Evolutionary conservation across 2,797 vertebrate genomes (phyloP), one percentile per base, ranked within the genome.

Genomic region (Adelosebastes latens): DNA sequence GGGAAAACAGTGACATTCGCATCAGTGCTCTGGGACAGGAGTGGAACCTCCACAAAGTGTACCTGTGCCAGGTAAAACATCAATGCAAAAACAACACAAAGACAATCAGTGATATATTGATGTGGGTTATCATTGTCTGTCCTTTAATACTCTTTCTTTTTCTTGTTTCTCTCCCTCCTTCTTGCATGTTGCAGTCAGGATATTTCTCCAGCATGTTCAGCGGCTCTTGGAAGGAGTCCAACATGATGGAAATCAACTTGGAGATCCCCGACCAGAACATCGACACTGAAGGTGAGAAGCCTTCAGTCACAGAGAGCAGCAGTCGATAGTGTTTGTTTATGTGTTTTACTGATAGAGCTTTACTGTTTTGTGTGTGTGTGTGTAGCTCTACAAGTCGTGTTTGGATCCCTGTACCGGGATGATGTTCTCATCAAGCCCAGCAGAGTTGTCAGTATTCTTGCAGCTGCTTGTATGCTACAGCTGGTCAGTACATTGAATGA

Each of bases 161-260:
- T 39, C 9, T 13, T 6, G 4, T 9, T n/a, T 52, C 25, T 39
- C 20, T 82, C 8, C 8, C 2, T 25, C 29, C 36, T 18, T 16
- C 14, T 64, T 72, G 42, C 32, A 20, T 85, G 46, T 9, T 92
- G 0, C 80, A 99, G 99, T 99, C 98, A 2, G 98, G 98, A 20
- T 99, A 99, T 95, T 99, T 99, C 92, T 98, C 98, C 90, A 99
- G 98, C 90, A 99, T 99, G 99, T 99, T 99, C 95, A 99, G 98
- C 59, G 99, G 99, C 49, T 99, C 98, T 52, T 99, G 99, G 99
- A 99, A 97, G 86, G 98, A 99, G 90, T 99, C 99, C 14, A 97
- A 92, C 90, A 99, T 99, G 98, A 97, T 96, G 84, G 95, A 95
- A 84, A 99, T 99, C 81, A 97, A 97, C 90, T 74, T 99, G 92